These are phyloP conservation scores for Pygmarrhopalites habei DNA, from an alignment of 1,140 invertebrate species.

Conservation along the genomic window DNA sequence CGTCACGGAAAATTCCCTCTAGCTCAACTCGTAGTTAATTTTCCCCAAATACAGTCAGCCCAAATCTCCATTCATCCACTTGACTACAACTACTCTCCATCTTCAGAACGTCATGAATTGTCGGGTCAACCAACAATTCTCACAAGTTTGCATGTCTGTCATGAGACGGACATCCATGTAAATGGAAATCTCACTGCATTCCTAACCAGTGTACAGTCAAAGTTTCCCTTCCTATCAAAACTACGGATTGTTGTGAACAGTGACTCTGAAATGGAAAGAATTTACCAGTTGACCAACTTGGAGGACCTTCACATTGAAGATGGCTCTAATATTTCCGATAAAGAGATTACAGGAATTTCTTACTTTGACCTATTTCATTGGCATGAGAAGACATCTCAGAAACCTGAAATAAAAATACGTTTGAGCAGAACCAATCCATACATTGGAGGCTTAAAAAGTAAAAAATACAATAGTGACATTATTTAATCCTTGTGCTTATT, in stretches of 20 bases:
- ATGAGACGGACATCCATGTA: no score
- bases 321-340: not conserved
- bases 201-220: not conserved
- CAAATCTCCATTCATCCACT: no score
- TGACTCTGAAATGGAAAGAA: not conserved
- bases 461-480: no score
- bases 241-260: not conserved
- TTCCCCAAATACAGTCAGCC: no score
- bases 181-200: no score
- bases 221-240: not conserved
- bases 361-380: not conserved
- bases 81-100: no score
- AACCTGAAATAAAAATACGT: not conserved
- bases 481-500: no score
- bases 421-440: not conserved
- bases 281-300: not conserved
- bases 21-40: no score
- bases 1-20: no score
- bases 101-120: no score
- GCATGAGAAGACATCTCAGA: not conserved
- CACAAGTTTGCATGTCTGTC: no score
- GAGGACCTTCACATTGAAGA: conserved; percentile 3
- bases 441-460: not conserved
- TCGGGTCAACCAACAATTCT: no score
- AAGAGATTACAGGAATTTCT: not conserved